These are phyloP conservation scores for Paralichthys olivaceus DNA, from an alignment of 2,113 vertebrate species.

Conservation along the genomic window DNA sequence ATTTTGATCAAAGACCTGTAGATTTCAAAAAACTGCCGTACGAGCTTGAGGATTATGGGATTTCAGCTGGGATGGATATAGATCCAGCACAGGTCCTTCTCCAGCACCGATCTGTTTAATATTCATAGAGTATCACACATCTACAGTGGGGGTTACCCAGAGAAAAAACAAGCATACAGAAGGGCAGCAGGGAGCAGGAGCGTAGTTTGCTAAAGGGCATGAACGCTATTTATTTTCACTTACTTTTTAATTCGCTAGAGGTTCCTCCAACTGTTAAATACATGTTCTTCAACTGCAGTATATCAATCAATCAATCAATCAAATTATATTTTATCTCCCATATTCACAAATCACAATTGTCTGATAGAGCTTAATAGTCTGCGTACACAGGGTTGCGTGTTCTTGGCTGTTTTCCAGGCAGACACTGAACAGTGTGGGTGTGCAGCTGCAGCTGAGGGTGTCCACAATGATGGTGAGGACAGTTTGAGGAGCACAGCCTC, in stretches of 20 bases:
- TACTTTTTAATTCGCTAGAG: not conserved
- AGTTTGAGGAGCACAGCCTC: too few species aligned
- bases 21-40: constrained; percentile 3
- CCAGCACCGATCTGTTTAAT: constrained; percentile 29
- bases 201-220: constrained; percentile 11
- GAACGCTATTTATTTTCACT: not conserved
- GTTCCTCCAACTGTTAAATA: not conserved
- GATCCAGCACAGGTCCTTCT: constrained; percentile 5
- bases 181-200: not conserved
- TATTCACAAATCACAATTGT: too few species aligned
- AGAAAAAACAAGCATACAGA: not conserved
- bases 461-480: too few species aligned
- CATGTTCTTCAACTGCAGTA: constrained; percentile 2
- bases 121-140: constrained; percentile 34
- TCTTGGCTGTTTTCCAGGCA: constrained; percentile 25
- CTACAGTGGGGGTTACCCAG: not conserved
- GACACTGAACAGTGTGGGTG: constrained; percentile 8
- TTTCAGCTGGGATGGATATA: too few species aligned
- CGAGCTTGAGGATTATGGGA: not conserved
- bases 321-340: too few species aligned
- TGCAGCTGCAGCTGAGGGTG: constrained; percentile 8
- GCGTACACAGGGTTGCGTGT: not conserved
- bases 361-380: too few species aligned
- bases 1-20: constrained; percentile 23
- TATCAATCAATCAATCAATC: not conserved